A percentile compares a stretch with the other conserved stretches of the same genome.
Evolutionary conservation across 2,888 invertebrate species (phyloP).

Genomic region (Elysia crispata): DNA sequence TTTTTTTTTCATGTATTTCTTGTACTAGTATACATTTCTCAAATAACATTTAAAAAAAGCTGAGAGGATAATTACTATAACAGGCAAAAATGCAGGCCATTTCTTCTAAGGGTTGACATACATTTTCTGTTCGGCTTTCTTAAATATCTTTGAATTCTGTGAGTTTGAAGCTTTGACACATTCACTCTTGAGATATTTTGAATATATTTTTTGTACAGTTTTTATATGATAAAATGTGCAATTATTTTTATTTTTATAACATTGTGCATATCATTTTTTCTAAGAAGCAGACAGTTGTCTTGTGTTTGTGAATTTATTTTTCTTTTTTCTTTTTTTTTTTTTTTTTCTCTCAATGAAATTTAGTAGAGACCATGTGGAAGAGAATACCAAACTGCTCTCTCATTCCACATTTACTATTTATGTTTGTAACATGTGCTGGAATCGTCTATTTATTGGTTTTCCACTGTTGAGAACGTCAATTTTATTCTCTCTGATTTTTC

Average conservation of each 20-base stretch:
- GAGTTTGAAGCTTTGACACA: background rate
- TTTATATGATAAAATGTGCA: slow-evolving; percentile 23
- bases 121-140: background rate
- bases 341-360: no score
- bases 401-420: no score
- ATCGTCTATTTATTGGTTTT: no score
- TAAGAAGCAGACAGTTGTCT: background rate
- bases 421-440: no score
- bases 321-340: background rate
- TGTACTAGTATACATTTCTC: background rate
- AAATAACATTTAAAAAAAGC: background rate
- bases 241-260: slow-evolving; percentile 22
- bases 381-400: no score
- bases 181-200: background rate
- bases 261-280: slow-evolving; percentile 36
- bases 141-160: background rate
- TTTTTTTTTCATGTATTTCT: slow-evolving; percentile 15
- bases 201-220: slow-evolving; percentile 31
- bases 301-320: background rate
- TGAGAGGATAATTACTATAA: background rate
- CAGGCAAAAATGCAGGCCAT: background rate
- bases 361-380: no score
- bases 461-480: no score
- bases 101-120: background rate
- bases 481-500: no score